These are phyloP conservation scores for Clytia hemisphaerica DNA, from an alignment of 30 jellyfish, hydroid and myxozoan genomes.

Conservation along the genomic window DNA sequence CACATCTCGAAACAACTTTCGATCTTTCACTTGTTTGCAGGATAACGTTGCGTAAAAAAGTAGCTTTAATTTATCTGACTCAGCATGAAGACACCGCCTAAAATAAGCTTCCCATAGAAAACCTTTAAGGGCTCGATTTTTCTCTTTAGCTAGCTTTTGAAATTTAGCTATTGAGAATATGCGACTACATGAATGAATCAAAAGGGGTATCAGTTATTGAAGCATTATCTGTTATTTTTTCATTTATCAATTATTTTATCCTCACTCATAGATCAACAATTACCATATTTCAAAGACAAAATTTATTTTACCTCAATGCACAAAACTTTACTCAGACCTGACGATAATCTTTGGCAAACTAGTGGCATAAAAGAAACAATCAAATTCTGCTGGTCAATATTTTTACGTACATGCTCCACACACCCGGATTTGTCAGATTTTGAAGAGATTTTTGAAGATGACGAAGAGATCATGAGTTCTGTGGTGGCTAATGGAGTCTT, in stretches of 20 bases:
- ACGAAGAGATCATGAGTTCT: conserved; percentile 47
- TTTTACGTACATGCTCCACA: conserved; percentile 58
- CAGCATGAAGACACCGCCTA: no score
- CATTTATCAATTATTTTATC: no score
- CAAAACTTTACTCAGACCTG: conserved; percentile 51
- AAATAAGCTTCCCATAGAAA: no score
- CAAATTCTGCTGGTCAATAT: conserved; percentile 61
- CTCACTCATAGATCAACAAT: conserved; percentile 22
- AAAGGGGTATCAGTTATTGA: conserved; percentile 7
- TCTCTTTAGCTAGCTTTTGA: no score
- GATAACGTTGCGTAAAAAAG: no score
- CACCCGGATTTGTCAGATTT: conserved; percentile 34
- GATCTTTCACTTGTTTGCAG: no score
- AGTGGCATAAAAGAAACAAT: conserved; percentile 52
- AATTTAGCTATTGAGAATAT: no score
- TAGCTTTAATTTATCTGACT: no score
- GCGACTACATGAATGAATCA: no score
- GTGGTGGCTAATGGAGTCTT: conserved; percentile 65
- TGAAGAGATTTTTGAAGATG: conserved; percentile 73
- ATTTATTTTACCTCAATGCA: conserved; percentile 32
- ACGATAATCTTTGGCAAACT: conserved; percentile 54
- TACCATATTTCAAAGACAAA: conserved; percentile 65
- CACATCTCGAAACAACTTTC: no score
- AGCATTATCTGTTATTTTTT: background rate
- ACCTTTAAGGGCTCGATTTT: no score